phyloP scores from a whole-genome alignment of 2,888 invertebrate species.

The Matsumyia berberina region DNA sequence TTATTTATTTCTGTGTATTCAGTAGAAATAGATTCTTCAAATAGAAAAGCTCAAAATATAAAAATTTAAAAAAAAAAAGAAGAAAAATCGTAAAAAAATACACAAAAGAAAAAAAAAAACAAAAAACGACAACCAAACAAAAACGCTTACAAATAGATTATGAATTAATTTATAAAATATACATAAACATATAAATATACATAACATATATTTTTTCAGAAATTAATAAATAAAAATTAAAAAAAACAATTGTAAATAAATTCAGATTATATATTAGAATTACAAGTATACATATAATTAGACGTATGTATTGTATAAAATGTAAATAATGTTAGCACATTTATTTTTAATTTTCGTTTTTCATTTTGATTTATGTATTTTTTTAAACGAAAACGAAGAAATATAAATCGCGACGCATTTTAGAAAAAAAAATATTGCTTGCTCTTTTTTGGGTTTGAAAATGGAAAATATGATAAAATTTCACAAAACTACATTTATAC shows the following conservation, averaged over 20 bases:
- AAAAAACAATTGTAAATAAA: slow-evolving; percentile 62
- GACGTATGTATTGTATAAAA: slow-evolving; percentile 64
- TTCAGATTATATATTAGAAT: slow-evolving; percentile 66
- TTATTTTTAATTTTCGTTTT: slow-evolving; percentile 12
- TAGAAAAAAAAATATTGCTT: slow-evolving; percentile 29
- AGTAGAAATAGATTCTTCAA: slow-evolving; percentile 66
- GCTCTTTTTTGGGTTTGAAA: slow-evolving; percentile 39
- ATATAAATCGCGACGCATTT: neutral
- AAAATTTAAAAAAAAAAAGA: slow-evolving; percentile 77
- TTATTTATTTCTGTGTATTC: slow-evolving; percentile 41
- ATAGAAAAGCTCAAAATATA: slow-evolving; percentile 77
- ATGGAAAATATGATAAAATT: slow-evolving; percentile 25
- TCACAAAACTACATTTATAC: slow-evolving; percentile 27
- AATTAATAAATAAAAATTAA: slow-evolving; percentile 58
- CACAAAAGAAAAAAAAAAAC: slow-evolving; percentile 72
- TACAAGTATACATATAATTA: slow-evolving; percentile 45
- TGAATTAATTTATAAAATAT: slow-evolving; percentile 77
- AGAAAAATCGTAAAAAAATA: slow-evolving; percentile 45
- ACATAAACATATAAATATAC: slow-evolving; percentile 75
- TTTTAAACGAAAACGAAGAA: slow-evolving; percentile 8
- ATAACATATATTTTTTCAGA: slow-evolving; percentile 76
- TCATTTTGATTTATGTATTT: too few relatives aligned
- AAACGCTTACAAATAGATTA: slow-evolving; percentile 77
- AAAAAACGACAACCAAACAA: slow-evolving; percentile 76
- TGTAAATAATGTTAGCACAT: slow-evolving; percentile 63